phyloP scores from a whole-genome alignment of 2,113 vertebrate genomes.

The Oreotrochilus melanogaster region DNA sequence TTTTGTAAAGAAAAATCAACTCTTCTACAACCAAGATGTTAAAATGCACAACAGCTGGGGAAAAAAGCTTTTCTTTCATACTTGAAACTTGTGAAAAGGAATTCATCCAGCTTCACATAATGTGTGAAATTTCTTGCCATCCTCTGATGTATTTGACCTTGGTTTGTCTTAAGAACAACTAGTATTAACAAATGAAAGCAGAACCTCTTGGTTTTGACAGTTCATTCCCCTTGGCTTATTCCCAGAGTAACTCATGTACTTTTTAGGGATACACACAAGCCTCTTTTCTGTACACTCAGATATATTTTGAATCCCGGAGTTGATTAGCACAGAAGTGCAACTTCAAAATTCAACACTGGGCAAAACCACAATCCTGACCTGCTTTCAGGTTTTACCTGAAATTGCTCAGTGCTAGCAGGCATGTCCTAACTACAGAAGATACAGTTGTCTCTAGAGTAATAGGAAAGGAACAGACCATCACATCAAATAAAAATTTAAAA shows the following conservation, averaged over 20 bases:
- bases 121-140: not conserved
- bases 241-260: not conserved
- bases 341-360: not conserved
- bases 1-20: not conserved
- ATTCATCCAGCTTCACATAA: not conserved
- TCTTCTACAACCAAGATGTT: not conserved
- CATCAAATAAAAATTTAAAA: not conserved
- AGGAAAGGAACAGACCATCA: not conserved
- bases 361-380: not conserved
- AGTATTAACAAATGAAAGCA: not conserved
- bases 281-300: not conserved
- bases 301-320: not conserved
- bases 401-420: not conserved
- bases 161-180: not conserved
- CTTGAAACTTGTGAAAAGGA: not conserved
- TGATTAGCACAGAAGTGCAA: not conserved
- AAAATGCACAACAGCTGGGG: not conserved
- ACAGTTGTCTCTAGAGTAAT: not conserved
- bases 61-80: not conserved
- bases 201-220: not conserved
- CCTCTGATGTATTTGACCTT: not conserved
- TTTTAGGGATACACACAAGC: not conserved
- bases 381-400: not conserved
- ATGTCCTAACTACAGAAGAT: not conserved
- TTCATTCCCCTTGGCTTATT: not conserved